Evolutionary conservation across 2,113 vertebrate genomes (phyloP), one percentile per base, ranked within the genome.

Genomic region (Neolamprologus hecqui): DNA sequence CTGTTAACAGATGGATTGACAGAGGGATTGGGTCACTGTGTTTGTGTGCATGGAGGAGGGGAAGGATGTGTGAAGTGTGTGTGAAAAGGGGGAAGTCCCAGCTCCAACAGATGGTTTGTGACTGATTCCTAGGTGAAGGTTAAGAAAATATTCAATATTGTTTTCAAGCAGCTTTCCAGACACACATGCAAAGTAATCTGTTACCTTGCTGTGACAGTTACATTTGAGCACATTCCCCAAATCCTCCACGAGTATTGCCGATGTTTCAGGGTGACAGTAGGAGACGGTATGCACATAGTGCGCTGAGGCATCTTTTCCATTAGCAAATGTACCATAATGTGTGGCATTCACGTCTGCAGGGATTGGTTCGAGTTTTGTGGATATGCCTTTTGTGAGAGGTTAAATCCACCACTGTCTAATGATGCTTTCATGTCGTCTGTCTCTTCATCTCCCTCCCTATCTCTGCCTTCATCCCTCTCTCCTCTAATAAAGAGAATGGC

Each of bases 1-100:
- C 70, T 88, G 90, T 75, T 87, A 93, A 91, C 93, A 95, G 94
- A 93, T 85, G 91, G 88, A 93, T 92, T 93, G 94, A 92, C 60
- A 31, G 68, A 17, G 51, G 84, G 87, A 91, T 91, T 82, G 86
- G 92, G 86, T 90, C 92, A 82, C 35, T n/a, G 40, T 55, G 83
- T 53, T 55, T 17, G 33, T 77, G 26, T 77, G 45, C 45, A n/a
- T 51, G 73, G 57, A 5, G 26, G n/a, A 42, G 11, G 23, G 31
- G 81, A 37, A 47, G 63, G 45, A 42, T 35, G 21, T 81, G 54
- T 54, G 40, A 73, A 73, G 60, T 57, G 17, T 63, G 60, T 51
- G n/a, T 31, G 57, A 5, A 21, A 21, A 26, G 11, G 19, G 31
- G 81, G 33, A 47, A 28, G 19, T 26, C 81, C 73, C 26, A 21